A percentile compares a stretch with the other conserved stretches of the same genome.
Conservation (phyloP, 2,113 vertebrate species). For the Tretioscincus oriximinensis region DNA sequence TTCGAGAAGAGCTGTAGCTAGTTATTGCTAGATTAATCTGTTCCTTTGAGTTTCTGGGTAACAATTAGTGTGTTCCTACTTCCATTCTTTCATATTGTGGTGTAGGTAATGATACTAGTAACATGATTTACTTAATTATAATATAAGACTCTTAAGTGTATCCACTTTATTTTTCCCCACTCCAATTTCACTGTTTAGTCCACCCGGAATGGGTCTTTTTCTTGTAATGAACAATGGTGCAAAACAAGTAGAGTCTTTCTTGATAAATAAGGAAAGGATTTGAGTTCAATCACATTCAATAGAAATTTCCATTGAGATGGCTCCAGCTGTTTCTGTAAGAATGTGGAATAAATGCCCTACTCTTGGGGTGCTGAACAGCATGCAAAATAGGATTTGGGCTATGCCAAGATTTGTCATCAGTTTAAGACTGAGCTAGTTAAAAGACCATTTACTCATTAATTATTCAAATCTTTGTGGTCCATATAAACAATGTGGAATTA, state of each 20-base stretch:
- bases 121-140: background rate
- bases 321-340: slow-evolving; percentile 35
- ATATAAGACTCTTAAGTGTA: slow-evolving; percentile 4
- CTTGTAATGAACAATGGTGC: slow-evolving; percentile 16
- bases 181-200: slow-evolving; percentile 6
- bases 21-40: slow-evolving; percentile 15
- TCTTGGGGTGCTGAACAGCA: slow-evolving; percentile 11
- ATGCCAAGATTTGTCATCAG: background rate
- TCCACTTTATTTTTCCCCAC: accelerated
- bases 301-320: slow-evolving; percentile 30
- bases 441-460: background rate
- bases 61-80: slow-evolving; percentile 3
- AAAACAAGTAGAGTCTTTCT: slow-evolving; percentile 32
- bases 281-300: slow-evolving; percentile 23
- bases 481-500: background rate
- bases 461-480: background rate
- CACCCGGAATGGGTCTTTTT: slow-evolving; percentile 13
- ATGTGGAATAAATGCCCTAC: slow-evolving; percentile 31
- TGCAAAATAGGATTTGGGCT: slow-evolving; percentile 8
- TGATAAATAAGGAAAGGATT: slow-evolving; percentile 36
- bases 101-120: slow-evolving; percentile 16
- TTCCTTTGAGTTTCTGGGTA: slow-evolving; percentile 1
- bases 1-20: background rate
- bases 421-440: slow-evolving; percentile 4
- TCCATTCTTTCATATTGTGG: background rate